These are phyloP conservation scores for Lacanobia wlatinum DNA, from an alignment of 2,888 invertebrate species.

Conservation along the genomic window DNA sequence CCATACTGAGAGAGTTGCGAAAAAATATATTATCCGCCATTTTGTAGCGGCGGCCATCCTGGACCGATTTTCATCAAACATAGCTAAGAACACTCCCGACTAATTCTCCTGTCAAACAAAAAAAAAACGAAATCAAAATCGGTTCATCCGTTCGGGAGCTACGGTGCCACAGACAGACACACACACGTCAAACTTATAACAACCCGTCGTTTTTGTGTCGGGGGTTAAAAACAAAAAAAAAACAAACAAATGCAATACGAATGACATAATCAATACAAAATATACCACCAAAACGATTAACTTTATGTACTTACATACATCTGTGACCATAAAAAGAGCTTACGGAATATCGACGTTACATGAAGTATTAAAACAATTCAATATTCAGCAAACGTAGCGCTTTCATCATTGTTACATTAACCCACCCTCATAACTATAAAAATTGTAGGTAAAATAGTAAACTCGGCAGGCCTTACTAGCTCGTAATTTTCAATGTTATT, in stretches of 20 bases:
- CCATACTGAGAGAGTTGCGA: no score
- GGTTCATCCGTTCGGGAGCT: no score
- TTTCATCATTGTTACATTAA: constrained; percentile 65
- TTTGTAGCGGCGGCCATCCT: no score
- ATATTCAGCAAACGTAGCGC: constrained; percentile 55
- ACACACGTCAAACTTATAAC: no score
- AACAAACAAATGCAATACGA: background rate
- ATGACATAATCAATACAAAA: constrained; percentile 2
- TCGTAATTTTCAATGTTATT: constrained; percentile 75
- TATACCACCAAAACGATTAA: constrained; percentile 24
- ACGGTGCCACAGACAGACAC: no score
- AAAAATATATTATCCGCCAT: no score
- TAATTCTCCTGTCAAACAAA: no score
- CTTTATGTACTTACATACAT: constrained; percentile 12
- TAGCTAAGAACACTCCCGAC: no score
- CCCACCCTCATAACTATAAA: constrained; percentile 71
- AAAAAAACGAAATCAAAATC: no score
- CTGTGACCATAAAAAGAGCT: constrained; percentile 21
- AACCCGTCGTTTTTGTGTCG: no score
- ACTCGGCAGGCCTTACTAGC: constrained; percentile 67
- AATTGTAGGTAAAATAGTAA: constrained; percentile 72
- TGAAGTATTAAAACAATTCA: constrained; percentile 60
- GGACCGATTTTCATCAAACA: no score
- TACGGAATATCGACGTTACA: constrained; percentile 34
- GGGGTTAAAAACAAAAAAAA: no score